Conservation (phyloP, 2,888 invertebrate genomes). For the Dryobota labecula region DNA sequence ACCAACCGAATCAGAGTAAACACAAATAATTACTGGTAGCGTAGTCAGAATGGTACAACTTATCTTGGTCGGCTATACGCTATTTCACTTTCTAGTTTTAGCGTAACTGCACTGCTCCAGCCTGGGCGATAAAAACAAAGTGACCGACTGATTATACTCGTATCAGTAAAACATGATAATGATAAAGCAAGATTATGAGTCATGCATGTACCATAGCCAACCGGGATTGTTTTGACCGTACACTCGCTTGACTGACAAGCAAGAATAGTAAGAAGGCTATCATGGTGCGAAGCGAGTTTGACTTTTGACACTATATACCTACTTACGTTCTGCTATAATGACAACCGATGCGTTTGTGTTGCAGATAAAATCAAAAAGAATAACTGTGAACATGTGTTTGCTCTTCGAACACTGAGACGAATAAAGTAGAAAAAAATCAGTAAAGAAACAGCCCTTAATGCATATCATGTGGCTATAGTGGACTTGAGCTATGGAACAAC, state of each 20-base stretch:
- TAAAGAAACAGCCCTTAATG: too few relatives aligned
- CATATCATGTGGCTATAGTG: too few relatives aligned
- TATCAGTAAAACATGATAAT: conserved; percentile 59
- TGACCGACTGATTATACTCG: conserved; percentile 68
- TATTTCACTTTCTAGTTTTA: conserved; percentile 83
- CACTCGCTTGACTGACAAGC: background rate
- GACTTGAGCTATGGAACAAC: too few relatives aligned
- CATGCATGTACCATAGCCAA: background rate
- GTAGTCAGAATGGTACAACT: conserved; percentile 68
- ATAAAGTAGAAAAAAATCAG: too few relatives aligned
- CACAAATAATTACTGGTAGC: conserved; percentile 73
- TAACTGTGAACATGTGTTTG: too few relatives aligned
- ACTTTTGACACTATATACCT: background rate
- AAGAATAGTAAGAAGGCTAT: background rate
- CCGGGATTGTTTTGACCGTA: background rate
- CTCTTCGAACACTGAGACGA: too few relatives aligned
- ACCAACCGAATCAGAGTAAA: conserved; percentile 82
- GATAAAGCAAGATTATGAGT: conserved; percentile 54
- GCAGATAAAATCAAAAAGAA: background rate
- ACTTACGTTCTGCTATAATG: background rate
- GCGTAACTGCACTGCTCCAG: conserved; percentile 51
- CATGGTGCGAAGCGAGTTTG: background rate
- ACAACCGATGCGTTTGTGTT: background rate
- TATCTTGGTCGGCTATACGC: conserved; percentile 72
- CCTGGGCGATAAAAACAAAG: conserved; percentile 65